phyloP scores from a whole-genome alignment of 2,113 vertebrate species.

The Chitala chitala region DNA sequence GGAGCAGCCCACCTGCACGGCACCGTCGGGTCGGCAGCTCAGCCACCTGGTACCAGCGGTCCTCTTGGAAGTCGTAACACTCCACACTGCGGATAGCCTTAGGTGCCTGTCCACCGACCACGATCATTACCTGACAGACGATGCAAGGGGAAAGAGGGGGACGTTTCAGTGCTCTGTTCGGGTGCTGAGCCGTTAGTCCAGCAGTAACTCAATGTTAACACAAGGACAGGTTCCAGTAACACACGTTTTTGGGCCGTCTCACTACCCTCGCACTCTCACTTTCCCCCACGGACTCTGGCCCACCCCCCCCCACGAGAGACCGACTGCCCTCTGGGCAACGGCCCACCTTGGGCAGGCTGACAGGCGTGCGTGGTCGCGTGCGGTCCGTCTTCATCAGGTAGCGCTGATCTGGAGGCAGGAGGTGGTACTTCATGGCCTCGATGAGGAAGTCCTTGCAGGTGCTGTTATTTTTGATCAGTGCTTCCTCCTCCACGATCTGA shows the following conservation, averaged over 20 bases:
- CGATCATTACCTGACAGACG: conserved; percentile 87
- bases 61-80: conserved; percentile 93
- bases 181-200: too few relatives aligned
- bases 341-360: conserved; percentile 82
- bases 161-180: too few relatives aligned
- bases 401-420: conserved; percentile 90
- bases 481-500: conserved; percentile 92
- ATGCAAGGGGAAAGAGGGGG: conserved; percentile 26
- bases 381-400: conserved; percentile 91
- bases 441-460: conserved; percentile 97
- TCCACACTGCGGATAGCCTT: conserved; percentile 95
- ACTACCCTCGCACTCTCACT: too few relatives aligned
- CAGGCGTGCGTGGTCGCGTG: conserved; percentile 84
- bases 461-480: conserved; percentile 96
- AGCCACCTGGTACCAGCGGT: conserved; percentile 91
- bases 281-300: too few relatives aligned
- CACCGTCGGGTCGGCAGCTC: conserved; percentile 90
- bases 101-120: conserved; percentile 91
- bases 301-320: background rate
- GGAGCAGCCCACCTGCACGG: conserved; percentile 69
- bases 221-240: background rate
- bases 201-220: background rate
- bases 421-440: conserved; percentile 95
- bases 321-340: too few relatives aligned
- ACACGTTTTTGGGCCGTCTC: too few relatives aligned